Percentiles rank a stretch among this genome's conserved stretches.
These are phyloP conservation scores for Tenebrosternarchus preto DNA, from an alignment of 2,113 vertebrate species.

Conservation along the genomic window DNA sequence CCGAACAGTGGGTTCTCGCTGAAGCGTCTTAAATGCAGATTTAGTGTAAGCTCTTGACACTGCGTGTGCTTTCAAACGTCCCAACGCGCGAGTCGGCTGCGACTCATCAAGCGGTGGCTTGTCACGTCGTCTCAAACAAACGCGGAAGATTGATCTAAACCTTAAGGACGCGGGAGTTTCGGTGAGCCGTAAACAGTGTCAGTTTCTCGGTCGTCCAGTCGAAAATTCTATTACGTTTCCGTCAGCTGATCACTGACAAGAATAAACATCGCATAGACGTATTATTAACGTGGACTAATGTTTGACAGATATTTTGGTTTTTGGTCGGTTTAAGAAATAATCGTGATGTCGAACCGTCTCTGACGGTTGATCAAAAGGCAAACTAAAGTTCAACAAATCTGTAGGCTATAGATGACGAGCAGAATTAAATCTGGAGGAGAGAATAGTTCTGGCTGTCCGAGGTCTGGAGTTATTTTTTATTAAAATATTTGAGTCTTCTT, in stretches of 20 bases:
- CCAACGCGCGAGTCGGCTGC: too few species aligned
- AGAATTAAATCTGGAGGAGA: conserved; percentile 30
- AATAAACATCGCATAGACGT: conserved; percentile 38
- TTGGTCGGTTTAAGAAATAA: conserved; percentile 21
- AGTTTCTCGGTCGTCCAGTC: background rate
- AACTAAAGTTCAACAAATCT: conserved; percentile 15
- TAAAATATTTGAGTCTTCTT: conserved; percentile 16
- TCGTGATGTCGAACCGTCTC: background rate
- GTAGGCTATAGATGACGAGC: conserved; percentile 18
- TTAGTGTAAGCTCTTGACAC: too few species aligned
- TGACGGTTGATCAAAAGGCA: conserved; percentile 11
- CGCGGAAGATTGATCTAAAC: too few species aligned
- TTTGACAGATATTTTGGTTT: conserved; percentile 34
- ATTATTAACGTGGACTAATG: conserved; percentile 33
- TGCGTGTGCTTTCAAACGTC: too few species aligned
- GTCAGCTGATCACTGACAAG: conserved; percentile 15
- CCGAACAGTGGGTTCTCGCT: background rate
- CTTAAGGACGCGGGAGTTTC: too few species aligned
- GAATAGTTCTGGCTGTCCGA: background rate
- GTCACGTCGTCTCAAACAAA: too few species aligned
- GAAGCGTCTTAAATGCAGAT: too few species aligned
- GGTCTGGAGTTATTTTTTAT: background rate
- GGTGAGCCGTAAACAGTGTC: conserved; percentile 16
- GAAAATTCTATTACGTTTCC: conserved; percentile 24
- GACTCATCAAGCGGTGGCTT: too few species aligned